phyloP scores from a whole-genome alignment of 2,888 invertebrate species.

The Pyrochroa serraticornis region DNA sequence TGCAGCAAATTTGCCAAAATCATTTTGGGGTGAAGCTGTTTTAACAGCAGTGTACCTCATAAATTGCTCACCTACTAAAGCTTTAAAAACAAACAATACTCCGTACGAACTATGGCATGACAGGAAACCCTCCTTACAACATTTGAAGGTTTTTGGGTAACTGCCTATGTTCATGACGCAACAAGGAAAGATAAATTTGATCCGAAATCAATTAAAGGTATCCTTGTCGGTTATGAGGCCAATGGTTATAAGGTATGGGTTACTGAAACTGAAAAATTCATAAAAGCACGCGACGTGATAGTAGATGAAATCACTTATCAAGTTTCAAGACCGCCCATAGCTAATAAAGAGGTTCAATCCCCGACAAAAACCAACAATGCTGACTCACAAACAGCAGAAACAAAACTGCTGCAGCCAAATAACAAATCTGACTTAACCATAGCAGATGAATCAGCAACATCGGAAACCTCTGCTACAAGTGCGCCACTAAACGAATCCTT shows the following conservation, averaged over 20 bases:
- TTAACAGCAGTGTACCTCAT: conserved; percentile 30
- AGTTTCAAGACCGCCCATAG: background rate
- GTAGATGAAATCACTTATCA: conserved; percentile 40
- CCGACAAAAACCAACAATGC: background rate
- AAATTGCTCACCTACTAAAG: conserved; percentile 33
- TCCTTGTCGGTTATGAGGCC: conserved; percentile 45
- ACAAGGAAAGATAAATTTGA: conserved; percentile 45
- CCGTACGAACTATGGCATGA: conserved; percentile 38
- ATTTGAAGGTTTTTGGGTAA: conserved; percentile 46
- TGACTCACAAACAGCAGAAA: no score
- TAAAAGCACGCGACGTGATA: conserved; percentile 44
- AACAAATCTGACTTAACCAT: background rate
- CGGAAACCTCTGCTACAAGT: background rate
- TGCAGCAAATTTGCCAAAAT: conserved; percentile 43
- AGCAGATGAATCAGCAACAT: no score
- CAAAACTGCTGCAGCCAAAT: background rate
- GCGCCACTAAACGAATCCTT: background rate
- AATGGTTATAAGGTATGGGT: conserved; percentile 49
- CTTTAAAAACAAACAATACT: conserved; percentile 24
- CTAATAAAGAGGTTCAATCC: background rate
- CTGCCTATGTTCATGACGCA: conserved; percentile 48
- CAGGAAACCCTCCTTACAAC: conserved; percentile 45
- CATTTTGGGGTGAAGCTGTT: conserved; percentile 48
- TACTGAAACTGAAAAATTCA: conserved; percentile 39
- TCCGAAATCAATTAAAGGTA: conserved; percentile 48